Percentiles rank a stretch among this genome's conserved stretches.
These are phyloP conservation scores for Halcyon chelicuti DNA, from an alignment of 2,797 vertebrate species.

Conservation along the genomic window DNA sequence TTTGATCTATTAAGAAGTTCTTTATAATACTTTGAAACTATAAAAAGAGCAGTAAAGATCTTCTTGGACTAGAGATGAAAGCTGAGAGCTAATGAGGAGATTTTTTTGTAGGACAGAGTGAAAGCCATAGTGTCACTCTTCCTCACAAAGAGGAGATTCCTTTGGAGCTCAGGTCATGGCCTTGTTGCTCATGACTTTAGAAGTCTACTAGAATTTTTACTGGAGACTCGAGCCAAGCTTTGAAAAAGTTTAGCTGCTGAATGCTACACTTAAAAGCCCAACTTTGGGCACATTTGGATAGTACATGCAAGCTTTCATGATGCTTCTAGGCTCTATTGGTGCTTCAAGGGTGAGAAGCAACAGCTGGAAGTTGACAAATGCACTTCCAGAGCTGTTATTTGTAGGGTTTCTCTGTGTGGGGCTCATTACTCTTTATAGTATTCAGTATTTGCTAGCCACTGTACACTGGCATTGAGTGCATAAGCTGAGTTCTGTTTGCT, in stretches of 20 bases:
- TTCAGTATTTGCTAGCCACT: background rate
- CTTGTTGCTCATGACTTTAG: background rate
- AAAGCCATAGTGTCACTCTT: background rate
- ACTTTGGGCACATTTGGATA: background rate
- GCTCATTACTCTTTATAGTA: background rate
- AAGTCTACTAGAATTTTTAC: background rate
- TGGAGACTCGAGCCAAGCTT: background rate
- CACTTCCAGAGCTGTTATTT: background rate
- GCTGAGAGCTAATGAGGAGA: background rate
- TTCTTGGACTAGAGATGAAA: background rate
- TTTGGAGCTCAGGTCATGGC: background rate
- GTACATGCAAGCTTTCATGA: background rate
- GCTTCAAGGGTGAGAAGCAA: background rate
- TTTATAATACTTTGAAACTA: background rate
- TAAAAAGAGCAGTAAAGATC: background rate
- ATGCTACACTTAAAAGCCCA: background rate
- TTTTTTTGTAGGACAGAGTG: background rate
- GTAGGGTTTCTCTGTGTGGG: background rate
- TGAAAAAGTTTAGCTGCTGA: background rate
- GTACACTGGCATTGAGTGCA: background rate
- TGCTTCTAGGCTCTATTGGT: background rate
- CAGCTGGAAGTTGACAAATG: background rate
- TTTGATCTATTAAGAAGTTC: background rate
- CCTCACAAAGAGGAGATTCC: background rate
- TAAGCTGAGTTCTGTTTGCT: background rate